A percentile compares a stretch with the other conserved stretches of the same genome.
These are phyloP conservation scores for Cyclura pinguis DNA, from an alignment of 2,797 vertebrate species.

Conservation along the genomic window DNA sequence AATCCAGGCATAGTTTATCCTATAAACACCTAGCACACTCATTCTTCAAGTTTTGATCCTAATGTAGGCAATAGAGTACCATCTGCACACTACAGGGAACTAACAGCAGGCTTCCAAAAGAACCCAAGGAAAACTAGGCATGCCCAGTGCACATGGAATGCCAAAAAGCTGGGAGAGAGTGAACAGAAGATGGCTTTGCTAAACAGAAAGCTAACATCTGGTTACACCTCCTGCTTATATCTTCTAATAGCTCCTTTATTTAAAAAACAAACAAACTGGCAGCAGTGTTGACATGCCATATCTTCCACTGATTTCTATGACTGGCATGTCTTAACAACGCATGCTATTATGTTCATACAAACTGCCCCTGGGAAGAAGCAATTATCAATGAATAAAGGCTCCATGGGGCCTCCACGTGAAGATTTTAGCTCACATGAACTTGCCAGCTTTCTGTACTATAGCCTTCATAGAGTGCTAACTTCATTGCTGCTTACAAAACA, in stretches of 20 bases:
- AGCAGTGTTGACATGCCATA: neutral
- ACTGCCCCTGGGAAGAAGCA: neutral
- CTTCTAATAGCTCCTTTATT: slow-evolving; percentile 43
- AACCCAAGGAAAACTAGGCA: neutral
- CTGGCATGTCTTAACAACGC: neutral
- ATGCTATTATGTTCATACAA: neutral
- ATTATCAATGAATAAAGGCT: neutral
- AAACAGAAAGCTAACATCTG: neutral
- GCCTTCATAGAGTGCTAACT: neutral
- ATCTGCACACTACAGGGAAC: neutral
- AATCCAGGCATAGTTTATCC: slow-evolving; percentile 32
- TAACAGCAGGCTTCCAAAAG: neutral
- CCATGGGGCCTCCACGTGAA: neutral
- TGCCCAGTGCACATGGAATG: neutral
- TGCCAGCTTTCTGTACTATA: neutral
- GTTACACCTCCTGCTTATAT: neutral
- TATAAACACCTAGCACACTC: neutral
- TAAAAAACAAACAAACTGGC: slow-evolving; percentile 30
- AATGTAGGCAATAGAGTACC: neutral
- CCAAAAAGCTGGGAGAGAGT: neutral
- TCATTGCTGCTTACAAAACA: neutral
- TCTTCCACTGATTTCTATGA: neutral
- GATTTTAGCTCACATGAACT: neutral
- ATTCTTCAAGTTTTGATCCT: neutral
- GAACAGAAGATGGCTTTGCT: no score